phyloP scores from a whole-genome alignment of 2,113 vertebrate species.

The Lates calcarifer region DNA sequence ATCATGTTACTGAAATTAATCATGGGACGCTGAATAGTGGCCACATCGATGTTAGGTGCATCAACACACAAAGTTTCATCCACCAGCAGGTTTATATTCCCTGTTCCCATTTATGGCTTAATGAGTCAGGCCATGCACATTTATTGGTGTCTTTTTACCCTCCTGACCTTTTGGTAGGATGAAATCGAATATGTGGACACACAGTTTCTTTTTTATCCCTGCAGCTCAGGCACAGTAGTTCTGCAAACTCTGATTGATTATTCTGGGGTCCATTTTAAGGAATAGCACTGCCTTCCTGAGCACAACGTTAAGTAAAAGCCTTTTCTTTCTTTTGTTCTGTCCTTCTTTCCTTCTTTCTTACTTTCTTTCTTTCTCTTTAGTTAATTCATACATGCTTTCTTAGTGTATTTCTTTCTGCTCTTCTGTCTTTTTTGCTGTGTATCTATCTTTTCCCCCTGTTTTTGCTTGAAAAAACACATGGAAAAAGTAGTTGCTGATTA shows the following conservation, averaged over 20 bases:
- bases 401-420: not conserved
- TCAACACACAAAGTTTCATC: not conserved
- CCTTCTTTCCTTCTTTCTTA: not conserved
- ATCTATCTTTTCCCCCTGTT: too few species aligned
- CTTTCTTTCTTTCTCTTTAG: not conserved
- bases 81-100: constrained; percentile 49
- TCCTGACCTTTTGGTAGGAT: constrained; percentile 32
- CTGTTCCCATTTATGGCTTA: constrained; percentile 45
- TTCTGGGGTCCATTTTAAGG: not conserved
- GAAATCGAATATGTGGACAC: constrained; percentile 50
- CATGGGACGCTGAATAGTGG: not conserved
- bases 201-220: constrained; percentile 20
- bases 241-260: constrained; percentile 9
- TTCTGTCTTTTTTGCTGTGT: too few species aligned
- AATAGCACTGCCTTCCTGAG: not conserved
- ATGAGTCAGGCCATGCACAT: constrained; percentile 53
- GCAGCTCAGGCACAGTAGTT: constrained; percentile 8
- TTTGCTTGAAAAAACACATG: not conserved
- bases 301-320: not conserved
- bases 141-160: constrained; percentile 47
- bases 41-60: not conserved
- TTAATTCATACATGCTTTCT: too few species aligned
- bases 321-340: not conserved
- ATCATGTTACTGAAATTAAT: not conserved
- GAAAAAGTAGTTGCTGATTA: not conserved